Evolutionary conservation across 2,113 vertebrate species (phyloP).

Genomic region (Chamaea fasciata): DNA sequence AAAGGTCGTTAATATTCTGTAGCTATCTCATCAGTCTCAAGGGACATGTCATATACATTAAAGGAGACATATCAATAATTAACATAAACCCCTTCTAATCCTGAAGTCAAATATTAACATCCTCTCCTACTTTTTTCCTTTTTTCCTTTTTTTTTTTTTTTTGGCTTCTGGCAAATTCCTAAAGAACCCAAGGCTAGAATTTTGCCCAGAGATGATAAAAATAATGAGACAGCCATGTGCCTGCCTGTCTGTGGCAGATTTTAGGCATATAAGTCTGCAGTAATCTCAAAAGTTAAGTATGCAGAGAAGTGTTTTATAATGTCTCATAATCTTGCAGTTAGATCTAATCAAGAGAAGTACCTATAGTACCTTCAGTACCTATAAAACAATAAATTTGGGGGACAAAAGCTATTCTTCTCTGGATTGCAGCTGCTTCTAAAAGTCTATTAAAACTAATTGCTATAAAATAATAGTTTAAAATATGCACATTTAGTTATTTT

Average conservation of each 20-base stretch:
- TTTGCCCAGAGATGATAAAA: neutral
- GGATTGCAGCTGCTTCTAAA: neutral
- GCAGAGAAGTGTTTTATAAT: neutral
- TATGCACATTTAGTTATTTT: neutral
- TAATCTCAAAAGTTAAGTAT: neutral
- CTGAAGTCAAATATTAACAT: neutral
- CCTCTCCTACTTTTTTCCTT: neutral
- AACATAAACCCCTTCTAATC: neutral
- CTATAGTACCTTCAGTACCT: neutral
- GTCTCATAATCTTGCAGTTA: neutral
- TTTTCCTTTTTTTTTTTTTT: neutral
- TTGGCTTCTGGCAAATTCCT: neutral
- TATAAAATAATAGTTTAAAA: neutral
- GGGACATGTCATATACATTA: neutral
- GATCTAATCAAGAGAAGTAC: neutral
- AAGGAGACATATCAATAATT: conserved; percentile 23
- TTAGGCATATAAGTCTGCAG: neutral
- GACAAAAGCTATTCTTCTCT: neutral
- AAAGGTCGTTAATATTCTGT: neutral
- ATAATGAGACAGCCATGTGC: neutral
- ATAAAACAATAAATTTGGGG: neutral
- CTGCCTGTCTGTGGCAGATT: neutral
- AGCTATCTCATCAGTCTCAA: neutral
- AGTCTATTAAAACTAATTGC: neutral
- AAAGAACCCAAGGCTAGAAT: neutral